Percentiles rank a stretch among this genome's conserved stretches.
Conservation (phyloP, 2,888 invertebrate species). For the Folsomia candida region DNA sequence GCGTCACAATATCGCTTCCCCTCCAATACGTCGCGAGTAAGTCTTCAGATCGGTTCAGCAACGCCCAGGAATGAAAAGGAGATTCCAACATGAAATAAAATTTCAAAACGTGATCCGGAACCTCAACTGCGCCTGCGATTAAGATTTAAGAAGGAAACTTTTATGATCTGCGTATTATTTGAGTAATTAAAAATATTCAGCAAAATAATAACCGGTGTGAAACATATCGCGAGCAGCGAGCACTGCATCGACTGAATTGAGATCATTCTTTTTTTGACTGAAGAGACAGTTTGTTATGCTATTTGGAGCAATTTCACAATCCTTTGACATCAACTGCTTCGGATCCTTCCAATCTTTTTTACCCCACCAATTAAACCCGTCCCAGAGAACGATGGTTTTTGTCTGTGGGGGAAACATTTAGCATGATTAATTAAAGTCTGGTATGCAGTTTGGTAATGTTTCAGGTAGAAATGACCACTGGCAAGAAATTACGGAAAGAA, state of each 20-base stretch:
- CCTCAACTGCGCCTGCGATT: conserved; percentile 26
- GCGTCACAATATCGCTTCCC: conserved; percentile 38
- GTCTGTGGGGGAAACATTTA: conserved; percentile 18
- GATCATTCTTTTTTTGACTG: conserved; percentile 21
- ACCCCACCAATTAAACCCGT: conserved; percentile 41
- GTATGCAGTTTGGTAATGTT: background rate
- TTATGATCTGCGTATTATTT: too few relatives aligned
- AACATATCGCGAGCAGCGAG: conserved; percentile 39
- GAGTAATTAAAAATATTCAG: too few relatives aligned
- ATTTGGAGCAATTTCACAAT: conserved; percentile 34
- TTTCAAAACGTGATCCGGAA: conserved; percentile 35
- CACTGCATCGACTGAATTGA: conserved; percentile 34
- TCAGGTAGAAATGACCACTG: too few relatives aligned
- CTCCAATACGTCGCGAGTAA: conserved; percentile 41
- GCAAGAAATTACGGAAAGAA: background rate
- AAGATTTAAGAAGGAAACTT: too few relatives aligned
- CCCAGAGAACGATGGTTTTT: conserved; percentile 38
- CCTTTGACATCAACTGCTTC: conserved; percentile 20
- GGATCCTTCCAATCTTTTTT: conserved; percentile 30
- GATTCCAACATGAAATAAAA: conserved; percentile 47
- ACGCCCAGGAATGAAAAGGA: conserved; percentile 37
- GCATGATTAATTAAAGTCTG: conserved; percentile 4
- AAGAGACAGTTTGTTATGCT: conserved; percentile 32
- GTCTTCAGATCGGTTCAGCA: conserved; percentile 32
- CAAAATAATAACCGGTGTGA: too few relatives aligned